Conservation (phyloP, 2,797 vertebrate genomes). For the Mus spretus region DNA sequence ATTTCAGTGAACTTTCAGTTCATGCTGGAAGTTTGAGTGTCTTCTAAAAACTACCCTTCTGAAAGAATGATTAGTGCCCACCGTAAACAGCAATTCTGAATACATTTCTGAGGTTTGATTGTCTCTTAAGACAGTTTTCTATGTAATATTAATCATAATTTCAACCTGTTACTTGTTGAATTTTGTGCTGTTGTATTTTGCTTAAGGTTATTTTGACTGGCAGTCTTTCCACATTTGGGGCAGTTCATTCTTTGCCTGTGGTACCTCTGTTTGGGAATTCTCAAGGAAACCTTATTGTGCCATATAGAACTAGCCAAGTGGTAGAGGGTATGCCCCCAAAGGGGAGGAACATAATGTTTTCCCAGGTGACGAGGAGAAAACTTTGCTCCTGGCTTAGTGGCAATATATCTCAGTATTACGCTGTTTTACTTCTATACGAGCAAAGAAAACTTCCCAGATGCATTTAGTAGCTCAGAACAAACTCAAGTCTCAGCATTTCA, state of each 20-base stretch:
- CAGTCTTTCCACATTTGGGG: background rate
- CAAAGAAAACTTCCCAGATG: conserved; percentile 30
- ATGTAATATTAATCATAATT: background rate
- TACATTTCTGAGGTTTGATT: no score
- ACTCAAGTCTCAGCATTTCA: background rate
- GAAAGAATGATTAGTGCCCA: background rate
- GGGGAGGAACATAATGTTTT: background rate
- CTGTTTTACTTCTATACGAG: background rate
- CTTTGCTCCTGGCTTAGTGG: background rate
- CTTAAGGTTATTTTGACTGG: background rate
- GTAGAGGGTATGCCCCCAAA: background rate
- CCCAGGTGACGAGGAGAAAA: background rate
- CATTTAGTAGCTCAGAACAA: conserved; percentile 29
- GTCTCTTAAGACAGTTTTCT: background rate
- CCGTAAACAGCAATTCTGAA: background rate
- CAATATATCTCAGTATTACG: conserved; percentile 33
- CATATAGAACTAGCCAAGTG: background rate
- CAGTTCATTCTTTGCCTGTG: background rate
- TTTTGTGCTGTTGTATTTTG: background rate
- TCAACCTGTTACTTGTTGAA: background rate
- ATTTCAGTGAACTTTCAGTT: background rate
- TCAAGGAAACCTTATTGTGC: background rate
- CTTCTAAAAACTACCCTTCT: background rate
- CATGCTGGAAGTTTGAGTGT: background rate
- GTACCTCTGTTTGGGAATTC: background rate